Conservation (phyloP, 2,888 invertebrate species). For the Salpingus planirostris region DNA sequence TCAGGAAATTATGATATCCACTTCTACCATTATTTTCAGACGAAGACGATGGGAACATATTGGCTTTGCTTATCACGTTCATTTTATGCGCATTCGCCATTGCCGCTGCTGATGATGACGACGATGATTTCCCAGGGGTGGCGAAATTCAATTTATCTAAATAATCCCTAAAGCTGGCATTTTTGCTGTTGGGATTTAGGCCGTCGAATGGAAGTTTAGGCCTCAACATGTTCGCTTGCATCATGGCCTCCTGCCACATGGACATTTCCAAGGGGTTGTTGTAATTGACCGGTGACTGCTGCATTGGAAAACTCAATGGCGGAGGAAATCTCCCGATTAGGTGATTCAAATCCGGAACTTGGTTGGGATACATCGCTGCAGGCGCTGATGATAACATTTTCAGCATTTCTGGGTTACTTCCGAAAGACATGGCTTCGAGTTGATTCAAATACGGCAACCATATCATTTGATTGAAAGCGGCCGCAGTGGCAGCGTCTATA, state of each 20-base stretch:
- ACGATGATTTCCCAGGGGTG: constrained; percentile 8
- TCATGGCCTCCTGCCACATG: constrained; percentile 63
- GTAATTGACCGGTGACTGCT: constrained; percentile 43
- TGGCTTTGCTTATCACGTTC: no score
- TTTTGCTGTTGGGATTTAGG: no score
- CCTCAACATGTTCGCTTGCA: constrained; percentile 35
- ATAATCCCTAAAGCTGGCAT: constrained; percentile 19
- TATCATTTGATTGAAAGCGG: constrained; percentile 63
- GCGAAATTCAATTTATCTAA: constrained; percentile 20
- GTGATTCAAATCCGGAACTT: constrained; percentile 44
- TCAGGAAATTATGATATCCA: constrained; percentile 26
- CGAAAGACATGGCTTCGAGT: constrained; percentile 49
- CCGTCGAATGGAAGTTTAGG: constrained; percentile 30
- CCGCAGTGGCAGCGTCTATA: constrained; percentile 60
- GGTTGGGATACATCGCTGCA: constrained; percentile 42
- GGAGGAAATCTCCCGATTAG: constrained; percentile 44
- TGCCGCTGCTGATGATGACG: no score
- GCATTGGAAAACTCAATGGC: constrained; percentile 35
- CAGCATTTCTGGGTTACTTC: constrained; percentile 47
- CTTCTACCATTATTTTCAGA: constrained; percentile 15
- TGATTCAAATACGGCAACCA: constrained; percentile 64
- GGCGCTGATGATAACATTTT: constrained; percentile 46
- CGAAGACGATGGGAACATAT: no score
- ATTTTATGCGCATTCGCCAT: no score
- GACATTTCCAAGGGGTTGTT: constrained; percentile 51